Conservation (phyloP, 2,797 vertebrate species). For the Phoebastria nigripes region DNA sequence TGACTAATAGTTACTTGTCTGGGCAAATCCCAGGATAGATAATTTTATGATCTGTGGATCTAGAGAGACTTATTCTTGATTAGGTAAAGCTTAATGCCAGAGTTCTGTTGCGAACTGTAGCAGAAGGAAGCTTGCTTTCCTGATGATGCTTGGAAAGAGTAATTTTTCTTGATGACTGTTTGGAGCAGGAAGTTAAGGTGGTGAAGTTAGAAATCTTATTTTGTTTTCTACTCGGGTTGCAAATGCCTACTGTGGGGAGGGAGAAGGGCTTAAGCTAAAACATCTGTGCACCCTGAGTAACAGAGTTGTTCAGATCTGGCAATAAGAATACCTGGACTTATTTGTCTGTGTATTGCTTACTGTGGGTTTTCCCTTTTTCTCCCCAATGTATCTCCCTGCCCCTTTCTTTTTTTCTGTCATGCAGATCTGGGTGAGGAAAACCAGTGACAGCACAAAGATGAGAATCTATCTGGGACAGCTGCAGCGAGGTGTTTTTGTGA, state of each 20-base stretch:
- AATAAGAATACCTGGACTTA: neutral
- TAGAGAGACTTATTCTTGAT: constrained; percentile 42
- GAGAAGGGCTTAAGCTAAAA: neutral
- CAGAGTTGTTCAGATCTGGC: neutral
- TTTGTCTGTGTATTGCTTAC: neutral
- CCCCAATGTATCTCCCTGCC: neutral
- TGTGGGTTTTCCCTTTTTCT: neutral
- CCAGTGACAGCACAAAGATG: constrained; percentile 99
- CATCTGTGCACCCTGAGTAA: neutral
- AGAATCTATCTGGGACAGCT: constrained; percentile 97
- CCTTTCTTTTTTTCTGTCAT: neutral
- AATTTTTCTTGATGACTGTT: neutral
- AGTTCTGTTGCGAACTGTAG: neutral
- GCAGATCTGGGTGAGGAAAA: constrained; percentile 99
- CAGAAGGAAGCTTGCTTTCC: neutral
- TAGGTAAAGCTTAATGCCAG: neutral
- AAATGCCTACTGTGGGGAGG: neutral
- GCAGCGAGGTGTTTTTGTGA: constrained; percentile 96
- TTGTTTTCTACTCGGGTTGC: neutral
- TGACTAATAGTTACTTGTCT: constrained; percentile 30
- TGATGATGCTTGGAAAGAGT: neutral
- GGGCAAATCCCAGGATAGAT: constrained; percentile 28
- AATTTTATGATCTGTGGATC: constrained; percentile 38
- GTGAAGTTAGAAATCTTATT: neutral
- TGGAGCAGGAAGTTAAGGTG: neutral